These are phyloP conservation scores for Tinea pellionella DNA, from an alignment of 2,888 invertebrate species.

Conservation along the genomic window DNA sequence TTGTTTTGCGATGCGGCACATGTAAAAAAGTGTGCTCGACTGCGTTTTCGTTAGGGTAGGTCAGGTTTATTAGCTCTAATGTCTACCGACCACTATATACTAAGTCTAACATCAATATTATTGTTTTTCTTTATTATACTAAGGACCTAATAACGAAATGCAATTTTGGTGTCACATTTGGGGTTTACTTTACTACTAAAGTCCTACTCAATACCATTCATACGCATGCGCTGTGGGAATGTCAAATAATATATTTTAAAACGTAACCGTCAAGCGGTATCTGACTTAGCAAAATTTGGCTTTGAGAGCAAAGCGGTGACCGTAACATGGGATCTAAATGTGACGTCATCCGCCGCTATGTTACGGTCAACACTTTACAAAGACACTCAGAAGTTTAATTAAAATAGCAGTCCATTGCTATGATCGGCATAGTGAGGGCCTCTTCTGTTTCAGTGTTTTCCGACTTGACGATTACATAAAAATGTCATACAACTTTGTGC, in stretches of 20 bases:
- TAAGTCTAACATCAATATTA: constrained; percentile 48
- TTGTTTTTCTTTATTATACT: background rate
- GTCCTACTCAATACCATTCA: too few species aligned
- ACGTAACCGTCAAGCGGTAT: background rate
- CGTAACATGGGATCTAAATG: too few species aligned
- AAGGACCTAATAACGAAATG: background rate
- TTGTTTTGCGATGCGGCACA: too few species aligned
- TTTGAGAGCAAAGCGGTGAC: too few species aligned
- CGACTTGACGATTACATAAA: background rate
- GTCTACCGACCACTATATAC: constrained; percentile 60
- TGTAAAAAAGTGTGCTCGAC: too few species aligned
- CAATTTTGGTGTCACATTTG: background rate
- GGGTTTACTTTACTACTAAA: background rate
- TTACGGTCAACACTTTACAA: too few species aligned
- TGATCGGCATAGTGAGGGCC: too few species aligned
- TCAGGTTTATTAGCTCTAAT: background rate
- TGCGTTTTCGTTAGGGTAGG: background rate
- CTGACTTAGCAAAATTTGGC: too few species aligned
- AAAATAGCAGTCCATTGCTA: too few species aligned
- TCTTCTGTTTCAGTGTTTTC: background rate
- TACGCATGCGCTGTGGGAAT: too few species aligned
- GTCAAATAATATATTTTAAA: background rate
- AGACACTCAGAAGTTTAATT: too few species aligned
- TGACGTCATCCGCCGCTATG: too few species aligned
- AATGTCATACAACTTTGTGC: background rate